Evolutionary conservation across 92 coral and sea anemone genomes (phyloP), one percentile per base, ranked within the genome.

Genomic region (Zoanthus gigantus): DNA sequence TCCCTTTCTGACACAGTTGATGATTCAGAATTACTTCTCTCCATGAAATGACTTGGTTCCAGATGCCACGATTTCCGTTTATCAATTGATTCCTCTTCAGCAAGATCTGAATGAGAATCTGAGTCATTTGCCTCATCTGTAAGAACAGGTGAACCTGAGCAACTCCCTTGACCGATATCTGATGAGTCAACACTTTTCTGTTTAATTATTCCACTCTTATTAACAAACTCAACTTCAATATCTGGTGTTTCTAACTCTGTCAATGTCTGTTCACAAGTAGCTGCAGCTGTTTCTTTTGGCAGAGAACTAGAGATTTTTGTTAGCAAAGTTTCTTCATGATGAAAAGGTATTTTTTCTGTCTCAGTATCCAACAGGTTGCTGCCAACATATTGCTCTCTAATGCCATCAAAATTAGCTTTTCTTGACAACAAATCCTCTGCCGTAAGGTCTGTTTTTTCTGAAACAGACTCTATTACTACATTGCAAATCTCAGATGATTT

Each of bases 1-100:
- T 96, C 98, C 23, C 37, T 71, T 79, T 96, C 98, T 18, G 98
- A 96, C 2, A 93, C 28, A 6, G 98, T 93, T 13, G 99, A 95
- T 0, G 99, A 97, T 47, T 97, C 93, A 18, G 99, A 97, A 3
- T 90, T 94, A 74, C 87, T 50, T 46, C 99, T 95, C 42, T 89
- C 86, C 37, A 96, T 88, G 67, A 46, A 56, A 42, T 68, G 74
- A 63, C 87, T 91, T 6, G 66, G 87, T 30, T 92, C 94, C 78
- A 93, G 60, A 44, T 50, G 60, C 83, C 92, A 85, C 4, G 93
- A 83, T 84, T 90, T 87, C 32, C 86, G 88, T 45, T 31, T 78
- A 44, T 74, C 83, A 44, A 58, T 56, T 17, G 74, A 67, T 77
- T 92, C 94, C n/a, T 92, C 93, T 44, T 94, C 98, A 50, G 90